These are phyloP conservation scores for Phyllotis vaccarum DNA, from an alignment of 2,797 vertebrate genomes.

Conservation along the genomic window DNA sequence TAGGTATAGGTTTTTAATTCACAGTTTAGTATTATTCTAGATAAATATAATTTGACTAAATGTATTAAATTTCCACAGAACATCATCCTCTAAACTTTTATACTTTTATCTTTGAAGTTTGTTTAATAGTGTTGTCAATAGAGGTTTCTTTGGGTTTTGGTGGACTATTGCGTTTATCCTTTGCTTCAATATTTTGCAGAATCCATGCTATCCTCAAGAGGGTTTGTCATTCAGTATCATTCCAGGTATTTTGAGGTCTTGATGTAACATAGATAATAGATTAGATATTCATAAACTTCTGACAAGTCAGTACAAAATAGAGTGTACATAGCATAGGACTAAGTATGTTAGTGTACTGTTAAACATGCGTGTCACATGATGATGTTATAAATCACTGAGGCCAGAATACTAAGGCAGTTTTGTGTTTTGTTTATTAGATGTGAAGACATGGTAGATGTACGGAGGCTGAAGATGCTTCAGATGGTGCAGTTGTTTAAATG, in stretches of 20 bases:
- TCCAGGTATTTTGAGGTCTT: constrained; percentile 69
- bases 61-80: constrained; percentile 7
- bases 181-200: constrained; percentile 72
- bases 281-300: constrained; percentile 65
- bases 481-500: constrained; percentile 99
- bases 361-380: neutral
- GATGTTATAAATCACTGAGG: neutral
- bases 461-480: constrained; percentile 98
- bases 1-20: neutral
- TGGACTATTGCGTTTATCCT: neutral
- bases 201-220: constrained; percentile 46
- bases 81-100: constrained; percentile 10
- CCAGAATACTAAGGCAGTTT: constrained; percentile 8
- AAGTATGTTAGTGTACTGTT: constrained; percentile 1
- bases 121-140: neutral
- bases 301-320: constrained; percentile 57
- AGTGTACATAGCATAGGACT: constrained; percentile 43
- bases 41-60: constrained; percentile 42
- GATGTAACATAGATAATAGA: constrained; percentile 56
- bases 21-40: constrained; percentile 50
- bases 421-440: constrained; percentile 90
- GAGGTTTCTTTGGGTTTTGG: constrained; percentile 41
- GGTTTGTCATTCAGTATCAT: constrained; percentile 60
- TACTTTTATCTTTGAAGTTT: constrained; percentile 47
- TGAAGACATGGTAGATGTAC: constrained; percentile 99